These are phyloP conservation scores for Trematomus bernacchii DNA, from an alignment of 2,797 vertebrate species.

Conservation along the genomic window DNA sequence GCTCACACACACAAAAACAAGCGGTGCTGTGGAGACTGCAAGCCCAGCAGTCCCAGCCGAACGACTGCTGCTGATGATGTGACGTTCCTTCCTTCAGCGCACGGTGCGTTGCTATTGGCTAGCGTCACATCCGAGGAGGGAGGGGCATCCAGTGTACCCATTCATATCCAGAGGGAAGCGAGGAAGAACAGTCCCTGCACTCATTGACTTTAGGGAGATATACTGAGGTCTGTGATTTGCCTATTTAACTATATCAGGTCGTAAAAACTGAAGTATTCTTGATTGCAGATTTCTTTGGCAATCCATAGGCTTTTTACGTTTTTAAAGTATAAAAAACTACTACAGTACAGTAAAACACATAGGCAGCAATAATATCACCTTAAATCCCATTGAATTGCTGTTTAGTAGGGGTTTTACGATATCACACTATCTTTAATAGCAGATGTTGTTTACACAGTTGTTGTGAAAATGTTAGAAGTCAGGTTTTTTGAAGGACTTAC, in stretches of 20 bases:
- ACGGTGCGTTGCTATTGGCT: conserved; percentile 85
- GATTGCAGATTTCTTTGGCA: neutral
- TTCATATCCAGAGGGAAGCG: conserved; percentile 68
- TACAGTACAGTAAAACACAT: neutral
- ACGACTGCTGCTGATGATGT: conserved; percentile 87
- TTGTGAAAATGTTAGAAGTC: too few relatives aligned
- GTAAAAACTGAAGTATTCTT: neutral
- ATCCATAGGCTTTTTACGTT: neutral
- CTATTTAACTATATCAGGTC: neutral
- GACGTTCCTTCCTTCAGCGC: conserved; percentile 85
- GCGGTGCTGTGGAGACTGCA: conserved; percentile 40
- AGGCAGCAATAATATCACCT: neutral
- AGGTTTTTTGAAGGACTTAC: neutral
- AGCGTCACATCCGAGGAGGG: conserved; percentile 87
- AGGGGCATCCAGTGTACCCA: conserved; percentile 85
- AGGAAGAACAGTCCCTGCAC: neutral
- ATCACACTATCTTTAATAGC: neutral
- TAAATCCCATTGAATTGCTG: neutral
- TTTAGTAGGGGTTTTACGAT: neutral
- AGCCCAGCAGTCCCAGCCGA: conserved; percentile 82
- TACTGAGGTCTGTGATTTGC: neutral
- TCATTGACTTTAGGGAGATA: neutral
- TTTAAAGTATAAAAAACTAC: neutral
- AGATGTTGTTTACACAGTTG: neutral
- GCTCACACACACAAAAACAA: conserved; percentile 55